phyloP scores from a whole-genome alignment of 2,797 vertebrate genomes.

The Carcharodon carcharias region DNA sequence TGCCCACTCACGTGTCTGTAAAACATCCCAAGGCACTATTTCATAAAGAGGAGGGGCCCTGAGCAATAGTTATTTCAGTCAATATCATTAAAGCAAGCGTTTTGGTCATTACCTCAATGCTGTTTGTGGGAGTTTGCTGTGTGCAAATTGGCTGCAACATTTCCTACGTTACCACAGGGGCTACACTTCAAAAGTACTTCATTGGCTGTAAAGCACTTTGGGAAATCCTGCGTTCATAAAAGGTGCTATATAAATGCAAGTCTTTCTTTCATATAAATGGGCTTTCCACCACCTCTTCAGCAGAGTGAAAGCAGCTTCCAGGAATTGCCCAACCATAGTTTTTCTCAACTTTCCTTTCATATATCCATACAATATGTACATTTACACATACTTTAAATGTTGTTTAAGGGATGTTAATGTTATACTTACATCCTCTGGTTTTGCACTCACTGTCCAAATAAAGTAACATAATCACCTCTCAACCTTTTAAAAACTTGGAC shows the following conservation, averaged over 20 bases:
- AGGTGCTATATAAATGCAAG: background rate
- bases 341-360: background rate
- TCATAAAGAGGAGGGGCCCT: background rate
- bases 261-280: background rate
- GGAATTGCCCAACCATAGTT: background rate
- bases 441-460: background rate
- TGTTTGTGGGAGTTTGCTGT: background rate
- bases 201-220: background rate
- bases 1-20: background rate
- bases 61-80: background rate
- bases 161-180: background rate
- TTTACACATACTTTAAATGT: background rate
- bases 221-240: background rate
- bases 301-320: background rate
- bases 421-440: background rate
- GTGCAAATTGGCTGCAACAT: background rate
- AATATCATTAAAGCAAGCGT: background rate
- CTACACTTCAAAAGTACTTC: background rate
- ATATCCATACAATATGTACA: background rate
- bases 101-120: background rate
- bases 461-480: background rate
- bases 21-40: background rate
- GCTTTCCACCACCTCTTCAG: background rate
- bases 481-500: background rate
- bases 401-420: background rate